Conservation (phyloP, 2,113 vertebrate species). For the Callithrix jacchus region DNA sequence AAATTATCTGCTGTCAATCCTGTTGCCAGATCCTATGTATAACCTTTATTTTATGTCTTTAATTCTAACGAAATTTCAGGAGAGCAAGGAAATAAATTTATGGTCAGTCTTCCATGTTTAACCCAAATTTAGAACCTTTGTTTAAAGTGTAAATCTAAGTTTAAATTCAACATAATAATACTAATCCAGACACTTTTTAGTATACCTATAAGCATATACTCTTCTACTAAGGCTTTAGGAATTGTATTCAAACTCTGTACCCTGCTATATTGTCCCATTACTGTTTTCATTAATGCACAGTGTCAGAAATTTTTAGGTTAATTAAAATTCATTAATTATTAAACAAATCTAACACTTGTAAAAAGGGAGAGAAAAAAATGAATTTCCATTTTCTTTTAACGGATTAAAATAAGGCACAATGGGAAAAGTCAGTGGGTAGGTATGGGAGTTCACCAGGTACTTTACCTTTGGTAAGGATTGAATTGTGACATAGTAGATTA, state of each 20-base stretch:
- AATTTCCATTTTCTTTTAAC: neutral
- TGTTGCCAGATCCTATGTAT: neutral
- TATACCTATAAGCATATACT: neutral
- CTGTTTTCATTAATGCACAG: neutral
- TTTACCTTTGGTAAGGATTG: neutral
- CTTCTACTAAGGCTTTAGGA: neutral
- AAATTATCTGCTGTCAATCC: neutral
- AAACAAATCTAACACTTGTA: neutral
- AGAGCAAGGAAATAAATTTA: neutral
- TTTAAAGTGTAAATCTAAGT: constrained; percentile 18
- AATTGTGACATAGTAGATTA: neutral
- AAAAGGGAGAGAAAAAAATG: neutral
- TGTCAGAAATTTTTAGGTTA: constrained; percentile 1
- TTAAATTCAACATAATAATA: constrained; percentile 40
- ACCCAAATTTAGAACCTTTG: neutral
- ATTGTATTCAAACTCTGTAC: neutral
- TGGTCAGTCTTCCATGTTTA: neutral
- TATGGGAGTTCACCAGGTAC: neutral
- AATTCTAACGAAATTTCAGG: constrained; percentile 17
- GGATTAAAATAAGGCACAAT: neutral
- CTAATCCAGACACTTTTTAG: neutral
- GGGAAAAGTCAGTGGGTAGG: neutral
- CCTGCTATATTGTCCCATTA: neutral
- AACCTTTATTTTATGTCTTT: neutral
- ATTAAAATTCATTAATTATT: constrained; percentile 2